These are phyloP conservation scores for Dolichoris vasculosae DNA, from an alignment of 1,140 invertebrate species.

Conservation along the genomic window DNA sequence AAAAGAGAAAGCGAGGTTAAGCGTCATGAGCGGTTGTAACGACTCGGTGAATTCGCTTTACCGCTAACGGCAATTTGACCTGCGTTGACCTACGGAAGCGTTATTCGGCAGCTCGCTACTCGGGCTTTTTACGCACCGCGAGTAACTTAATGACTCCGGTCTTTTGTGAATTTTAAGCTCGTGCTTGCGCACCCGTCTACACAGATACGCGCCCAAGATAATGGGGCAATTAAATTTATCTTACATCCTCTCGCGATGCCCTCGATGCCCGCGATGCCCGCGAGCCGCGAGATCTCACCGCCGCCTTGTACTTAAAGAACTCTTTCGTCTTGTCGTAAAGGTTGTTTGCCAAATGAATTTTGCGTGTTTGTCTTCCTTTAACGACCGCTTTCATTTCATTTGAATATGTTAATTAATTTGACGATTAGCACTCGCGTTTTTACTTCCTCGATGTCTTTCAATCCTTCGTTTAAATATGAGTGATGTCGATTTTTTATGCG, in stretches of 20 bases:
- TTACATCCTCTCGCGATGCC: slow-evolving; percentile 2
- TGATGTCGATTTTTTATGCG: not conserved
- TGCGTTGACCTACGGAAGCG: slow-evolving; percentile 36
- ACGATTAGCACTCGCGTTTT: not conserved
- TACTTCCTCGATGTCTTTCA: not conserved
- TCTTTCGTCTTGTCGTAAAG: not conserved
- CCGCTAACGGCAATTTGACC: slow-evolving; percentile 50
- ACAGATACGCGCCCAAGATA: slow-evolving; percentile 23
- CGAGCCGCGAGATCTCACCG: too few species aligned
- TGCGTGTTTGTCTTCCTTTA: slow-evolving; percentile 6
- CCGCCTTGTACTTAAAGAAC: not conserved
- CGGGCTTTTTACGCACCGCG: not conserved
- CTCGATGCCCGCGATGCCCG: not conserved
- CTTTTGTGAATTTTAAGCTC: slow-evolving; percentile 29
- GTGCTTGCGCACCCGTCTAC: not conserved
- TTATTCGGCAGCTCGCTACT: slow-evolving; percentile 26
- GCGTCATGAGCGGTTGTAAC: too few species aligned
- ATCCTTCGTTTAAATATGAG: not conserved
- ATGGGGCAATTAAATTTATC: slow-evolving; percentile 53
- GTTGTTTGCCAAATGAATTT: slow-evolving; percentile 2
- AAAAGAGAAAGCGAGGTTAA: slow-evolving; percentile 6
- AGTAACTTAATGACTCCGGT: slow-evolving; percentile 9
- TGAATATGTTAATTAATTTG: slow-evolving; percentile 21
- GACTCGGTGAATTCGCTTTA: not conserved
- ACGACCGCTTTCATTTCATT: not conserved